These are phyloP conservation scores for Limulus polyphemus DNA, from an alignment of 2,888 invertebrate genomes.

Conservation along the genomic window DNA sequence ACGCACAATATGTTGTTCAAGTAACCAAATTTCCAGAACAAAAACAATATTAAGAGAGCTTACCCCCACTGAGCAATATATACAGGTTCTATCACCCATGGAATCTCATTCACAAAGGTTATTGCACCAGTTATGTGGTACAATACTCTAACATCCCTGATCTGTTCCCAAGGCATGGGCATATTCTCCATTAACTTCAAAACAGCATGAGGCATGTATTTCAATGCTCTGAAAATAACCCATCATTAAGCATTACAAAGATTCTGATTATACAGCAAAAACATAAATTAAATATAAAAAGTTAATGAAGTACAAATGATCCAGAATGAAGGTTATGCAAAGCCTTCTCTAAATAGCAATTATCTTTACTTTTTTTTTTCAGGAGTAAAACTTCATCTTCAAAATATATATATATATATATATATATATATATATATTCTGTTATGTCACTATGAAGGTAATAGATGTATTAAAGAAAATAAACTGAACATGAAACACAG, in stretches of 20 bases:
- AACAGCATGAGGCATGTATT: conserved; percentile 99
- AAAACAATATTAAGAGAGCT: conserved; percentile 28
- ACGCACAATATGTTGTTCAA: conserved; percentile 3
- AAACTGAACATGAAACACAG: too few species aligned
- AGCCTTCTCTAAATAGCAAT: too few species aligned
- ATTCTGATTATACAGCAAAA: too few species aligned
- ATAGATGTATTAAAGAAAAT: too few species aligned
- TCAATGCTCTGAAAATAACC: conserved; percentile 45
- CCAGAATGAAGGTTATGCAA: neutral
- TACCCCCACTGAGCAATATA: conserved; percentile 99
- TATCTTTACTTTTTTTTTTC: too few species aligned
- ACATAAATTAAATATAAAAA: too few species aligned
- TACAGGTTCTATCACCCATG: conserved; percentile 97
- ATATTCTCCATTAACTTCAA: conserved; percentile 98
- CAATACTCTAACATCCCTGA: conserved; percentile 89
- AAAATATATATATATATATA: too few species aligned
- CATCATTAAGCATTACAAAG: neutral
- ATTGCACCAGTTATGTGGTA: conserved; percentile 99
- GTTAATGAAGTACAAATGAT: neutral
- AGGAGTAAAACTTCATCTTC: too few species aligned
- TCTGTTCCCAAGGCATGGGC: conserved; percentile 99
- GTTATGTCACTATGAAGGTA: too few species aligned
- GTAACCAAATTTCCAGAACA: neutral
- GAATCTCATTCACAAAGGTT: conserved; percentile 99
- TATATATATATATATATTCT: too few species aligned